Conservation (phyloP, 2,113 vertebrate species). For the Pygoscelis adeliae region DNA sequence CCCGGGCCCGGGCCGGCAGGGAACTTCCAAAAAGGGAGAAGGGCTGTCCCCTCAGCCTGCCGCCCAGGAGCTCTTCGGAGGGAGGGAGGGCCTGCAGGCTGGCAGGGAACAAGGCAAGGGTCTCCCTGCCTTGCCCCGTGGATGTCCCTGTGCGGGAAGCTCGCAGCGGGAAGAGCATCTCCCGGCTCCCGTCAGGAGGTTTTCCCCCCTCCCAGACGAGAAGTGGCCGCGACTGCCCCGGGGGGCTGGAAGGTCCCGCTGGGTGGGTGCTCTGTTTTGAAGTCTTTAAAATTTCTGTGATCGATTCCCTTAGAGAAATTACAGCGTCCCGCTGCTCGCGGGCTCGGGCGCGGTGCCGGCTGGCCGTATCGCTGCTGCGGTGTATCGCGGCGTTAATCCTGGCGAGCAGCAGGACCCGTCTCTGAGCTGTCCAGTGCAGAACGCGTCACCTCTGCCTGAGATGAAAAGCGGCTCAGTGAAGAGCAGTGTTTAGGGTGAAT, state of each 20-base stretch:
- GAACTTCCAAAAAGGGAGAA: no score
- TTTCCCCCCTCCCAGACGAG: not conserved
- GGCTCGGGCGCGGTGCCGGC: not conserved
- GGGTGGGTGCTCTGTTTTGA: not conserved
- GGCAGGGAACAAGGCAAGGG: no score
- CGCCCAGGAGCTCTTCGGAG: no score
- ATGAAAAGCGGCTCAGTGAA: not conserved
- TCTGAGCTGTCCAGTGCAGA: not conserved
- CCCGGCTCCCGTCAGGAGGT: not conserved
- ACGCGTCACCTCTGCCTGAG: not conserved
- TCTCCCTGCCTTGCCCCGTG: not conserved
- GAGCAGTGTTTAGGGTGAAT: not conserved
- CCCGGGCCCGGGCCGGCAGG: no score
- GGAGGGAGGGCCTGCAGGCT: no score
- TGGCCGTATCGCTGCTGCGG: not conserved
- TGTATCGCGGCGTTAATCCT: not conserved
- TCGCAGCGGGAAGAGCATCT: fast-evolving
- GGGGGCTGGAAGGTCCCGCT: not conserved
- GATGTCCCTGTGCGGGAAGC: not conserved
- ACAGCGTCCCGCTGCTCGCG: fast-evolving
- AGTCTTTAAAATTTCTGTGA: not conserved
- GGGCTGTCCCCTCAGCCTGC: no score
- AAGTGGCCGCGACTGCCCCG: not conserved
- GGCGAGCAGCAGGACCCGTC: not conserved
- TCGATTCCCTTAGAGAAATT: not conserved